These are phyloP conservation scores for Eira barbara DNA, from an alignment of 2,113 vertebrate genomes.

Conservation along the genomic window DNA sequence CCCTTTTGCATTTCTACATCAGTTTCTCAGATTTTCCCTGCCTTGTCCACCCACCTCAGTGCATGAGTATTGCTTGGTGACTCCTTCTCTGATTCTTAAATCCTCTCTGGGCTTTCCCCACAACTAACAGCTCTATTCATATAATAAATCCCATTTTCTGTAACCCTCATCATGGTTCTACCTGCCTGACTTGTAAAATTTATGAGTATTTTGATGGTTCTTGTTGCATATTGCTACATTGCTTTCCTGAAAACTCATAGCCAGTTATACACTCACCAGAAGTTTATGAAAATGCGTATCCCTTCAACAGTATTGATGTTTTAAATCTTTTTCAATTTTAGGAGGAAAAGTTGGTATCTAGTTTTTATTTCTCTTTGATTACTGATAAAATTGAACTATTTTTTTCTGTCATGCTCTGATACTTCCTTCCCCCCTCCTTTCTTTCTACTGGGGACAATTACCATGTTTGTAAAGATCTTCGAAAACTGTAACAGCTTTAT, in stretches of 20 bases:
- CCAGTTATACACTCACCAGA: not conserved
- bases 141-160: not conserved
- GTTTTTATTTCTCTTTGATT: not conserved
- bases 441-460: not conserved
- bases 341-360: not conserved
- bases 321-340: not conserved
- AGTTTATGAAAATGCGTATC: not conserved
- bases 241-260: not conserved
- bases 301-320: not conserved
- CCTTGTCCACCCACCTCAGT: not conserved
- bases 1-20: not conserved
- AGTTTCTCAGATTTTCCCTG: not conserved
- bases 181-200: not conserved
- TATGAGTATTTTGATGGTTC: not conserved
- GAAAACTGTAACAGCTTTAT: not conserved
- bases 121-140: not conserved
- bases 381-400: not conserved
- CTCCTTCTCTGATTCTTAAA: not conserved
- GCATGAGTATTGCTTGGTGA: not conserved
- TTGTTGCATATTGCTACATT: not conserved
- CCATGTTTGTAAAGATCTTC: not conserved
- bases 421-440: not conserved
- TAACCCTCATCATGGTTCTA: not conserved
- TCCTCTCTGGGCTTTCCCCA: not conserved
- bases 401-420: not conserved